Evolutionary conservation across 2,797 vertebrate genomes (phyloP).

Genomic region (Protonibea diacanthus): DNA sequence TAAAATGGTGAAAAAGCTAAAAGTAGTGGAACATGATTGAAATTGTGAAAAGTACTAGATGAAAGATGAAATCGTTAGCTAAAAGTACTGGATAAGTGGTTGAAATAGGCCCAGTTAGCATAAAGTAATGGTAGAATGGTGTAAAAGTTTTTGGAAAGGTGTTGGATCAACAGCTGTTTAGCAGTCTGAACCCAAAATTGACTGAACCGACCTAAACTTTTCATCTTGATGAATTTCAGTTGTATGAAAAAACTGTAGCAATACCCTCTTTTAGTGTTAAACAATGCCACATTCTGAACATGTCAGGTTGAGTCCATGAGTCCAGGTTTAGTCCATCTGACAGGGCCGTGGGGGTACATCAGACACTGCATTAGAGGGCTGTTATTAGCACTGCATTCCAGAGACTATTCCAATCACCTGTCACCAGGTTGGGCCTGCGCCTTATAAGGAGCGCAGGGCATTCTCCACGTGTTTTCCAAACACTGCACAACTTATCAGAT

Average conservation of each 20-base stretch:
- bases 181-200: neutral
- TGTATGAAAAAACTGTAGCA: neutral
- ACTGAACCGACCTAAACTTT: neutral
- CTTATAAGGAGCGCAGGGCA: conserved; percentile 81
- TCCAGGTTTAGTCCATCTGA: neutral
- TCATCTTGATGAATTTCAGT: neutral
- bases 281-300: neutral
- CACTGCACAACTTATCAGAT: conserved; percentile 80
- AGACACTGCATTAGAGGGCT: conserved; percentile 34
- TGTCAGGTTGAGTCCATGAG: neutral
- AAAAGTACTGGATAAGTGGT: neutral
- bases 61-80: too few species aligned
- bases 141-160: neutral
- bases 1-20: neutral
- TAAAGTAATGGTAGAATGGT: neutral
- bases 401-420: conserved; percentile 80
- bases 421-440: conserved; percentile 79
- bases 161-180: neutral
- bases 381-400: conserved; percentile 79
- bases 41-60: too few species aligned
- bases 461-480: conserved; percentile 83
- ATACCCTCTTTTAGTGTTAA: neutral
- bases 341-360: conserved; percentile 2
- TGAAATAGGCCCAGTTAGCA: neutral
- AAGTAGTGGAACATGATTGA: neutral